phyloP scores from a whole-genome alignment of 2,888 invertebrate genomes.

The Drosophila buzzatii region DNA sequence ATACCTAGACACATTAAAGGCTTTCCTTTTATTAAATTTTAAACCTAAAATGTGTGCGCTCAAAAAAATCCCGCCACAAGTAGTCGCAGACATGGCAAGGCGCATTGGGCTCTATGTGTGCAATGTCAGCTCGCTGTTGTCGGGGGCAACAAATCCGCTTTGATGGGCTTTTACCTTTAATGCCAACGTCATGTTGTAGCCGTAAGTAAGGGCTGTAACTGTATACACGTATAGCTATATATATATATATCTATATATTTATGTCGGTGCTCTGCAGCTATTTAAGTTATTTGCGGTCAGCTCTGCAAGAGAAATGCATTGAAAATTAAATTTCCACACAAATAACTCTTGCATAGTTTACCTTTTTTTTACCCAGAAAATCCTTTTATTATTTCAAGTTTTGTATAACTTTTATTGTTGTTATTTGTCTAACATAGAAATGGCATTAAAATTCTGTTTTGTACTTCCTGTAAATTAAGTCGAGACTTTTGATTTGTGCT shows the following conservation, averaged over 20 bases:
- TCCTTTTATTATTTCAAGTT: not conserved
- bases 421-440: not conserved
- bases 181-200: slow-evolving; percentile 18
- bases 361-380: not conserved
- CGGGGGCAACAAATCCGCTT: slow-evolving; percentile 65
- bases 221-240: not conserved
- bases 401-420: not conserved
- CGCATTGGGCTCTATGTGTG: not conserved
- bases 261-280: slow-evolving; percentile 3
- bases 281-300: slow-evolving; percentile 23
- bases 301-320: slow-evolving; percentile 6
- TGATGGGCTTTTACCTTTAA: slow-evolving; percentile 52
- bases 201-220: slow-evolving; percentile 6
- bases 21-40: slow-evolving; percentile 69
- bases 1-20: slow-evolving; percentile 54
- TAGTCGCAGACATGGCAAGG: slow-evolving; percentile 10
- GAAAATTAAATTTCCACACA: not conserved
- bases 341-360: not conserved
- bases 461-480: not conserved
- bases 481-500: not conserved
- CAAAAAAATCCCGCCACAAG: slow-evolving; percentile 8
- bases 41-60: slow-evolving; percentile 55
- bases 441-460: not conserved
- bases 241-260: not conserved
- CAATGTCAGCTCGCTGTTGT: slow-evolving; percentile 34